A percentile compares a stretch with the other conserved stretches of the same genome.
Evolutionary conservation across 2,113 vertebrate genomes (phyloP).

Genomic region (Pedionomus torquatus): DNA sequence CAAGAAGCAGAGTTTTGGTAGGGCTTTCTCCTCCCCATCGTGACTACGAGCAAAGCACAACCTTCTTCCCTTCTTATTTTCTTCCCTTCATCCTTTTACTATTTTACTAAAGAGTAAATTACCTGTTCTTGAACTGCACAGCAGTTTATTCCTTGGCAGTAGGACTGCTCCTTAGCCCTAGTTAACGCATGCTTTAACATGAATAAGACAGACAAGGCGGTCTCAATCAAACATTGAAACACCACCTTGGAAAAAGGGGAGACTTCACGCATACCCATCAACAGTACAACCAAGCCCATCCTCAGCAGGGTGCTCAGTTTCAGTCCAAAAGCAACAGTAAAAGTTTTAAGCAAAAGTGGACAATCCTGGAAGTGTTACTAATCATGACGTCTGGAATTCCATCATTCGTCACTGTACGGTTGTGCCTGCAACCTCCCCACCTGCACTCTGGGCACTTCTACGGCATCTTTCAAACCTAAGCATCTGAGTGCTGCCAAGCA

Average conservation of each 20-base stretch:
- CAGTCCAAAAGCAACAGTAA: not conserved
- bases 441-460: not conserved
- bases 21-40: not conserved
- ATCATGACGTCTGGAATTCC: not conserved
- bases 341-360: not conserved
- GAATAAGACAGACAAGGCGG: accelerated
- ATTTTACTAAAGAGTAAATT: no score
- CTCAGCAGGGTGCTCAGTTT: not conserved
- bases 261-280: not conserved
- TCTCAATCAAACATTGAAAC: not conserved
- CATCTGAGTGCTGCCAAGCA: not conserved
- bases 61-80: not conserved
- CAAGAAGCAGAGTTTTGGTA: not conserved
- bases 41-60: not conserved
- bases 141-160: not conserved
- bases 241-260: not conserved
- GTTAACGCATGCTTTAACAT: not conserved
- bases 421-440: not conserved
- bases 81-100: not conserved
- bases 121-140: not conserved
- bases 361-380: not conserved
- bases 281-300: not conserved
- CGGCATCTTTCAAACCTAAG: not conserved
- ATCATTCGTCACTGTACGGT: accelerated
- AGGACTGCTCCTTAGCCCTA: not conserved